Evolutionary conservation across 2,797 vertebrate species (phyloP).

Genomic region (Eulemur coronatus): DNA sequence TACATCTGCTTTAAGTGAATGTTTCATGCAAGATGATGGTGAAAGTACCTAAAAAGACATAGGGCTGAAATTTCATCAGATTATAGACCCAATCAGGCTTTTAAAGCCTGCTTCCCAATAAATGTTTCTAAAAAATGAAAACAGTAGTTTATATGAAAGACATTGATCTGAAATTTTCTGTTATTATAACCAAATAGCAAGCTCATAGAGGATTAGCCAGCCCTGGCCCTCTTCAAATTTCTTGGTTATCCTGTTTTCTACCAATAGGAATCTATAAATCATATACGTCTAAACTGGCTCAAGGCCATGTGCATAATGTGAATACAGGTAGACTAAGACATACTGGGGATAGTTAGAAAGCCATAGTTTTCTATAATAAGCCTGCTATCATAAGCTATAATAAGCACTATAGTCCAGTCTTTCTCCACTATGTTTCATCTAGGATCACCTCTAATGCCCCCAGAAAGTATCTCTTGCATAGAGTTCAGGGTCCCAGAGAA

Average conservation of each 20-base stretch:
- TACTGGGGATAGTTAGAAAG: neutral
- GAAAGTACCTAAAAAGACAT: neutral
- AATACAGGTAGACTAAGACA: neutral
- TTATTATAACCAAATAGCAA: neutral
- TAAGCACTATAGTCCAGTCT: neutral
- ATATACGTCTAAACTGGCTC: neutral
- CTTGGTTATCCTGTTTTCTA: neutral
- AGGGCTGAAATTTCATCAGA: neutral
- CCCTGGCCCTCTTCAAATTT: neutral
- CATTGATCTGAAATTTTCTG: neutral
- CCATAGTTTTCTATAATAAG: neutral
- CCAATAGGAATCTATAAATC: neutral
- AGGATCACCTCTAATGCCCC: neutral
- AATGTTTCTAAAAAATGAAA: neutral
- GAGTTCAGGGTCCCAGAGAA: neutral
- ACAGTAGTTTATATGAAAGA: neutral
- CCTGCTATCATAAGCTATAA: neutral
- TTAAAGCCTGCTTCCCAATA: neutral
- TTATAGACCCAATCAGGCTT: neutral
- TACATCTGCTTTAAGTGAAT: neutral
- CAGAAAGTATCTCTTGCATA: neutral
- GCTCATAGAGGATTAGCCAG: neutral
- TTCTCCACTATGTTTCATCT: neutral
- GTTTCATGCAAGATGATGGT: neutral
- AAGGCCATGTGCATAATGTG: neutral